Percentiles rank a stretch among this genome's conserved stretches.
Evolutionary conservation across 2,113 vertebrate genomes (phyloP).

Genomic region (Marcusenius ussheri): DNA sequence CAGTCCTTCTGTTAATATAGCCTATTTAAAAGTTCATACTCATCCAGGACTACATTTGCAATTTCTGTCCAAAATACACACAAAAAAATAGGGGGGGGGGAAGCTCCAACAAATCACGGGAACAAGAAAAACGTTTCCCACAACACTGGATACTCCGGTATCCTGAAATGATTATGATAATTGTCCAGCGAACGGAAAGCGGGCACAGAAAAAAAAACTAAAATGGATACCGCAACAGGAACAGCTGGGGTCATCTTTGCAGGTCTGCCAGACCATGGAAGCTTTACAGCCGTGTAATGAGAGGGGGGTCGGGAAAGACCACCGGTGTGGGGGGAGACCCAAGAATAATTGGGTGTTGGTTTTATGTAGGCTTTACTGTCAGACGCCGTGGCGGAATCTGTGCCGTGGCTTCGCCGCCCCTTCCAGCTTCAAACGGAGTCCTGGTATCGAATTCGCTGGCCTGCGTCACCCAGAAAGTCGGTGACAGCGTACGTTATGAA

Average conservation of each 20-base stretch:
- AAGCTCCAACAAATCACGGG: constrained; percentile 32
- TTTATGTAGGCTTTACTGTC: not conserved
- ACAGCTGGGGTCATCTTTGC: constrained; percentile 42
- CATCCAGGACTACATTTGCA: constrained; percentile 6
- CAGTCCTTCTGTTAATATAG: not conserved
- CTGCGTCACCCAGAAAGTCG: not conserved
- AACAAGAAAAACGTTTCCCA: constrained; percentile 41
- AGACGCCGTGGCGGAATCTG: not conserved
- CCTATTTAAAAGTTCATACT: constrained; percentile 21
- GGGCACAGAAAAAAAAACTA: constrained; percentile 31
- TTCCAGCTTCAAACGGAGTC: not conserved
- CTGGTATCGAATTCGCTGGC: not conserved
- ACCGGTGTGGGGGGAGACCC: constrained; percentile 14
- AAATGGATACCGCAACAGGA: constrained; percentile 48
- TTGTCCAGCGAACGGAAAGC: constrained; percentile 49
- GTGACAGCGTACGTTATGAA: not conserved
- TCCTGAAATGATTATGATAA: constrained; percentile 54
- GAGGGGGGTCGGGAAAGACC: constrained; percentile 27
- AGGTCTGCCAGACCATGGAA: constrained; percentile 53
- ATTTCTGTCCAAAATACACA: constrained; percentile 14
- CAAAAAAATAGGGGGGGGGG: constrained; percentile 37
- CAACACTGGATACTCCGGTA: constrained; percentile 42
- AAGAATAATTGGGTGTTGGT: constrained; percentile 19
- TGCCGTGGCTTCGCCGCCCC: not conserved
- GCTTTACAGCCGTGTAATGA: constrained; percentile 34